Evolutionary conservation across 2,113 vertebrate species (phyloP), one percentile per base, ranked within the genome.

Genomic region (Formicarius rufipectus): DNA sequence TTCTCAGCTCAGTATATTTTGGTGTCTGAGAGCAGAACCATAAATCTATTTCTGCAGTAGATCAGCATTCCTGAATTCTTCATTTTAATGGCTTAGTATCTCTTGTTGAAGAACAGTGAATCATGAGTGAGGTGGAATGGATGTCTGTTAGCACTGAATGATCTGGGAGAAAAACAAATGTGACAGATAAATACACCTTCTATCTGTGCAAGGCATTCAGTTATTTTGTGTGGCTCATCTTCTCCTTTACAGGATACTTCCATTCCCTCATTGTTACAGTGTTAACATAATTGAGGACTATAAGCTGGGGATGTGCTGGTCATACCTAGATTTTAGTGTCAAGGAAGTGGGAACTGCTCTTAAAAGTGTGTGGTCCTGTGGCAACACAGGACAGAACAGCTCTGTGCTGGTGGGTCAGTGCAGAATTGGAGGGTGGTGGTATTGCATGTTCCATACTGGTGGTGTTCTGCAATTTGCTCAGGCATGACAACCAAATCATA

Each of bases 1-100:
- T 97, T 96, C 53, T 96, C 62, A 52, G 74, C 31, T 82, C 8
- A 30, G n/a, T 92, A 25, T 94, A 88, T 94, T 94, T 91, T 95
- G 90, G 91, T 91, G 67, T 95, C 88, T 95, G 77, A 73, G 84
- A 95, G 52, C 39, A 78, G 81, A 92, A 40, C 74, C 71, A 67
- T 78, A 87, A 92, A 95, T 97, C 63, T 96, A 56, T 89, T 97
- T 77, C 85, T 87, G 69, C 67, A 95, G 68, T 67, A 89, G 31
- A 88, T 93, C 56, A 93, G 40, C n/a, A 71, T 87, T 93, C n/a
- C 68, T 49, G 18, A 95, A 90, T 91, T 91, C 78, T 84, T 95
- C 22, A 66, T 87, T 83, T 90, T 94, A 89, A 94, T 90, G 76
- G 47, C 82, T 96, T 95, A 93, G 33, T 94, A 58, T 89, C 68